Evolutionary conservation across 2,888 invertebrate species (phyloP).

Genomic region (Drosophila picticornis): DNA sequence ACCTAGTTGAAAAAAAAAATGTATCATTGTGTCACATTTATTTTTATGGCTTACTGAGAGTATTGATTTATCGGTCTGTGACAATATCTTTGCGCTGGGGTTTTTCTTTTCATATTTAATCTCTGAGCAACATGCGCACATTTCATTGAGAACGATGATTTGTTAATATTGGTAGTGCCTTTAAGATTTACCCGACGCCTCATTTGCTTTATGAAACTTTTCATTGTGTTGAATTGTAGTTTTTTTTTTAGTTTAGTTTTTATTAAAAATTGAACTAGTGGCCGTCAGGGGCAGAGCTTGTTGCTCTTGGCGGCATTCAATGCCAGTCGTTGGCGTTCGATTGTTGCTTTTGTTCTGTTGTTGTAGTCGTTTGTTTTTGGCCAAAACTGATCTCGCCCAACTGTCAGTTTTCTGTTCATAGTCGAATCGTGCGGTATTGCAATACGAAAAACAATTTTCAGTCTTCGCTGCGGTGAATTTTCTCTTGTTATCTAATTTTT

Average conservation of each 20-base stretch:
- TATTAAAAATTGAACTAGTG: conserved; percentile 69
- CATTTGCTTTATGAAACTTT: conserved; percentile 65
- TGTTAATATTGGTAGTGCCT: conserved; percentile 68
- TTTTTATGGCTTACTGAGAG: not conserved
- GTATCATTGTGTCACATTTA: too few species aligned
- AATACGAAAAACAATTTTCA: conserved; percentile 36
- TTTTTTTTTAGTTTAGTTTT: conserved; percentile 57
- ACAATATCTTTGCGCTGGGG: not conserved
- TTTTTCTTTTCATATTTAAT: conserved; percentile 65
- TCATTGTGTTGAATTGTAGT: conserved; percentile 34
- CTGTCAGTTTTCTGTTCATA: conserved; percentile 79
- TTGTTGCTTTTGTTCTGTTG: conserved; percentile 58
- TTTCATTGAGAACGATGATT: conserved; percentile 80
- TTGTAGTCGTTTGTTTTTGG: conserved; percentile 74
- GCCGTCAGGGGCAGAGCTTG: conserved; percentile 67
- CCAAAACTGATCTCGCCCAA: conserved; percentile 83
- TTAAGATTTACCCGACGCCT: conserved; percentile 56
- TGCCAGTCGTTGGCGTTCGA: conserved; percentile 69
- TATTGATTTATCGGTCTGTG: conserved; percentile 4
- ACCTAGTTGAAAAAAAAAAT: not conserved
- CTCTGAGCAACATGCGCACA: conserved; percentile 51
- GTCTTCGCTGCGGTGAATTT: conserved; percentile 51
- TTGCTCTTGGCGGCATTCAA: conserved; percentile 80
- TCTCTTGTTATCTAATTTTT: conserved; percentile 66
- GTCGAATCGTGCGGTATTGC: conserved; percentile 78